Conservation (phyloP, 2,113 vertebrate genomes). For the Eurystomus gularis region DNA sequence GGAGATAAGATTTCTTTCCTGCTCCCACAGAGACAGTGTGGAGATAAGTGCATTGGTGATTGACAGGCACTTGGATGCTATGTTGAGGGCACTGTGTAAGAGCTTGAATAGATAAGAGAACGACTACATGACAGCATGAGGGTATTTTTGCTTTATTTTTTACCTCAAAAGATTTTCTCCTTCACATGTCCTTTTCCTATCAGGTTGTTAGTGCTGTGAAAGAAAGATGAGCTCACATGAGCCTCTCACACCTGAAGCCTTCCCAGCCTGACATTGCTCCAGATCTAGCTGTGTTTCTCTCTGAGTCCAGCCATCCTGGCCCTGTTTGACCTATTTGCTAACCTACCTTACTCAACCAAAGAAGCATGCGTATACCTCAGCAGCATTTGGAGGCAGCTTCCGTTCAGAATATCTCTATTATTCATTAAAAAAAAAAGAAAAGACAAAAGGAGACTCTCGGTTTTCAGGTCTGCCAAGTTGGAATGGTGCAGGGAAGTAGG, state of each 20-base stretch:
- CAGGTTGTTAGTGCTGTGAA: background rate
- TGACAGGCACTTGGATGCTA: background rate
- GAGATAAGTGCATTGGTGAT: slow-evolving; percentile 12
- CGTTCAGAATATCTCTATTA: background rate
- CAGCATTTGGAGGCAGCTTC: background rate
- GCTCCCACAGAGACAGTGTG: background rate
- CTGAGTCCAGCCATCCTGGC: background rate
- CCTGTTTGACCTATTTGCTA: background rate
- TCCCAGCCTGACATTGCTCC: background rate
- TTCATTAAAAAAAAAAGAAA: background rate
- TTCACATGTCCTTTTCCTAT: slow-evolving; percentile 5
- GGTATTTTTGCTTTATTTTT: background rate
- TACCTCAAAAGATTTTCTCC: slow-evolving; percentile 16
- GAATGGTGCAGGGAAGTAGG: background rate
- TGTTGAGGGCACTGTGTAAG: slow-evolving; percentile 3
- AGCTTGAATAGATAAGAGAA: slow-evolving; percentile 13
- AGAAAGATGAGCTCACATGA: background rate
- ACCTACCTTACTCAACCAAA: background rate
- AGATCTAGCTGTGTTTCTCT: background rate
- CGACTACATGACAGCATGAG: slow-evolving; percentile 11
- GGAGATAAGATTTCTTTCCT: slow-evolving; percentile 27
- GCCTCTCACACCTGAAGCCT: background rate
- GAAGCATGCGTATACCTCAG: background rate
- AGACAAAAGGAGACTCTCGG: background rate
- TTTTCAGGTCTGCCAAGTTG: slow-evolving; percentile 8